phyloP scores from a whole-genome alignment of 2,888 invertebrate species.

The Amiota mariae region DNA sequence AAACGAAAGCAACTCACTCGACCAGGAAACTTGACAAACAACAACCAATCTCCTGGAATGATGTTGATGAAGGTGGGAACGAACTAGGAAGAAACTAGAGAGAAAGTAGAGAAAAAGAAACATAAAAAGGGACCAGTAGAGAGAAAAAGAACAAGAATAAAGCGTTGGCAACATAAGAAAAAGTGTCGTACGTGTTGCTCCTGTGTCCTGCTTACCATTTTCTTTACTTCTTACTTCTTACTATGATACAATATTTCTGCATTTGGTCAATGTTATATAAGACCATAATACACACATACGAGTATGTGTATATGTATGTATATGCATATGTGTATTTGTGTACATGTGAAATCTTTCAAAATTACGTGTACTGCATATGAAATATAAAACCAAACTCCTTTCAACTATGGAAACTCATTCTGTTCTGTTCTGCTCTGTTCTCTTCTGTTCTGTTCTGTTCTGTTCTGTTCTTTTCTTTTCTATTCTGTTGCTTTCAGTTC shows the following conservation, averaged over 20 bases:
- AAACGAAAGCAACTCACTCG: slow-evolving; percentile 1
- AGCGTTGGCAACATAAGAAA: slow-evolving; percentile 1
- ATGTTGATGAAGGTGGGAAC: neutral
- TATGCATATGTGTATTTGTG: slow-evolving; percentile 5
- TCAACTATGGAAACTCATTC: neutral
- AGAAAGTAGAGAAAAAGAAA: no score
- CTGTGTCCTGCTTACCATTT: no score
- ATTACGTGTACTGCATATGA: slow-evolving; percentile 17
- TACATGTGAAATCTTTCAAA: slow-evolving; percentile 14
- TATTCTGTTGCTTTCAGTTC: neutral
- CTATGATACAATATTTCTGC: no score
- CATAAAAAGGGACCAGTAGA: neutral
- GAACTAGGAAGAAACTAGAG: neutral
- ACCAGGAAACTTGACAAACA: neutral
- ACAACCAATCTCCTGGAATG: neutral
- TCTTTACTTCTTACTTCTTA: no score
- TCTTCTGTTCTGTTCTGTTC: neutral
- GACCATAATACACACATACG: neutral
- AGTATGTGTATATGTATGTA: neutral
- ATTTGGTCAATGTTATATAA: neutral
- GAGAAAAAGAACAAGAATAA: neutral
- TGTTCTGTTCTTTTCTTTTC: neutral
- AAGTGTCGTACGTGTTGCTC: neutral
- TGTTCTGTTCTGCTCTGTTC: no score
- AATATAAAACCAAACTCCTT: neutral